These are phyloP conservation scores for Platanista minor DNA, from an alignment of 2,113 vertebrate genomes.

Conservation along the genomic window DNA sequence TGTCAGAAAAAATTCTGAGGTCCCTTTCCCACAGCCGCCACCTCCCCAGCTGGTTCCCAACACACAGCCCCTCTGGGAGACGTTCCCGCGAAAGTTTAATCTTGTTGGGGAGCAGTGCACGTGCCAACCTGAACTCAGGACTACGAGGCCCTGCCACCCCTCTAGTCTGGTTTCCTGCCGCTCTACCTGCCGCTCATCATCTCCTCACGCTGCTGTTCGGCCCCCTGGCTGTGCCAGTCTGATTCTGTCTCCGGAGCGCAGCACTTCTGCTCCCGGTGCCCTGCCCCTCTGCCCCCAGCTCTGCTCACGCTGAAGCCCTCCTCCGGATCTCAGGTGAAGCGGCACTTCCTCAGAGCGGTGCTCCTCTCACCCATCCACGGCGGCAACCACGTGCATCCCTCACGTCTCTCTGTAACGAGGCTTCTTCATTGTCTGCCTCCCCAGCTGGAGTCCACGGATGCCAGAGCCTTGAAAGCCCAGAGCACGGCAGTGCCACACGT, in stretches of 20 bases:
- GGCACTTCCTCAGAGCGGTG: neutral
- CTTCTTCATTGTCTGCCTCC: neutral
- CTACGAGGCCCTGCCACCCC: neutral
- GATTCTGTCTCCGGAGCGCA: accelerated
- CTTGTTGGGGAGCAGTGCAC: neutral
- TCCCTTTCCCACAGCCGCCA: neutral
- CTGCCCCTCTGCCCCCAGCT: neutral
- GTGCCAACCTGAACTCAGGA: neutral
- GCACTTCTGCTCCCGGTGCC: neutral
- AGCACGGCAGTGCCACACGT: no score
- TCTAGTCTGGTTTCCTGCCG: no score
- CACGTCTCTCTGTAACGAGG: neutral
- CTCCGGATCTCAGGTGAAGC: neutral
- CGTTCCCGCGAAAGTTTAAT: neutral
- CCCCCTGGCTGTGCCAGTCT: neutral
- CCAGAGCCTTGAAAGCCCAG: neutral
- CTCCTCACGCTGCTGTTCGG: neutral
- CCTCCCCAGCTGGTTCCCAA: neutral
- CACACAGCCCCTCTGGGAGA: neutral
- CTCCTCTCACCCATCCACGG: neutral
- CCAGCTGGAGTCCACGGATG: accelerated
- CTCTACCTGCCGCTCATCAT: neutral
- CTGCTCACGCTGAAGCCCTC: neutral
- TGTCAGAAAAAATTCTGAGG: neutral
- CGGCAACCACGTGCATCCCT: accelerated